phyloP scores from a whole-genome alignment of 92 coral and sea anemone species.

The Palythoa heliodiscus region DNA sequence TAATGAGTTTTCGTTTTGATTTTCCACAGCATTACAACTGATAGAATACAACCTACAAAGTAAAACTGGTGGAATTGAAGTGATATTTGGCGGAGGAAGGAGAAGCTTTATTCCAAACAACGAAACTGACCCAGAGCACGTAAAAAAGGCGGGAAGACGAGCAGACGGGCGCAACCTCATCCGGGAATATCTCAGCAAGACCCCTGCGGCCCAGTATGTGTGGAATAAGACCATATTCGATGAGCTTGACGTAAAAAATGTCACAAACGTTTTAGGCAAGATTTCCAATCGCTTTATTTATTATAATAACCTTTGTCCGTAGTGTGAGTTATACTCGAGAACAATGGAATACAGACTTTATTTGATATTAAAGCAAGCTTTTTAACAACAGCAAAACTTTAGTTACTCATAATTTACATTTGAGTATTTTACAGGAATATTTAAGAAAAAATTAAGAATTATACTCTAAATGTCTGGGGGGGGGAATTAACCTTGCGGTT shows the following conservation, averaged over 20 bases:
- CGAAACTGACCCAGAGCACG: slow-evolving; percentile 68
- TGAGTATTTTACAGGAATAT: too few relatives aligned
- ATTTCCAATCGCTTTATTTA: background rate
- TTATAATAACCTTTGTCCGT: too few relatives aligned
- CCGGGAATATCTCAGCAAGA: slow-evolving; percentile 60
- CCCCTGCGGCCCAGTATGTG: slow-evolving; percentile 57
- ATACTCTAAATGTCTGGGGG: too few relatives aligned
- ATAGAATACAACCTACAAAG: slow-evolving; percentile 26
- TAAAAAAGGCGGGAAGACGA: slow-evolving; percentile 47
- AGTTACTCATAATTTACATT: too few relatives aligned
- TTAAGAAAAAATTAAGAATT: too few relatives aligned
- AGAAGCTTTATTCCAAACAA: slow-evolving; percentile 58
- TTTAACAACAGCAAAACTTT: too few relatives aligned
- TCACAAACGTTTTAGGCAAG: slow-evolving; percentile 75
- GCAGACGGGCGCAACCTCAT: slow-evolving; percentile 72
- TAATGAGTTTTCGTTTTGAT: too few relatives aligned
- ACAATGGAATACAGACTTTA: too few relatives aligned
- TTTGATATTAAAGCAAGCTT: too few relatives aligned
- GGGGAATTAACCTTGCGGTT: too few relatives aligned
- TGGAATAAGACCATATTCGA: slow-evolving; percentile 72
- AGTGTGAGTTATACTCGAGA: too few relatives aligned
- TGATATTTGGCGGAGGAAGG: slow-evolving; percentile 74
- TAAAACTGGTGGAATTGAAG: slow-evolving; percentile 65
- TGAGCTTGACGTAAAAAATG: slow-evolving; percentile 60
- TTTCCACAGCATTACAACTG: slow-evolving; percentile 33